Percentiles rank a stretch among this genome's conserved stretches.
Conservation (phyloP, 2,797 vertebrate genomes). For the Ctenopoma kingsleyae region DNA sequence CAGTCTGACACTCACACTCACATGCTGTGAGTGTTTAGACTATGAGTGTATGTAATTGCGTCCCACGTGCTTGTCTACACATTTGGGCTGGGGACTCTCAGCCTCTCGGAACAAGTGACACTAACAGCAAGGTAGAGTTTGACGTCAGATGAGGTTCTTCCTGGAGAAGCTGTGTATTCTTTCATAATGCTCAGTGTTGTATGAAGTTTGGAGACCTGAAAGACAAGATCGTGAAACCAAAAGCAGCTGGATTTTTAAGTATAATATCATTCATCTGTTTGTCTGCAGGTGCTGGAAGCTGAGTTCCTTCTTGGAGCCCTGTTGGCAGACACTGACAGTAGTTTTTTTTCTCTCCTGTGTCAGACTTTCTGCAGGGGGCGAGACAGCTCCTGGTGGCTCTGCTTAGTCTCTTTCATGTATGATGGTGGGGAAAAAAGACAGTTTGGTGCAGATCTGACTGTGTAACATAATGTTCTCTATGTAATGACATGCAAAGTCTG, state of each 20-base stretch:
- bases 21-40: not conserved
- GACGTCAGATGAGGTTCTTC: not conserved
- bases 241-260: slow-evolving; percentile 9
- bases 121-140: not conserved
- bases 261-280: slow-evolving; percentile 13
- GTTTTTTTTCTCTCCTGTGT: slow-evolving; percentile 38
- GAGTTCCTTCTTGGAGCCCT: slow-evolving; percentile 27
- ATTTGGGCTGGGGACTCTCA: not conserved
- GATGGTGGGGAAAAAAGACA: slow-evolving; percentile 40
- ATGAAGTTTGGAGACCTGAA: not conserved
- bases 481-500: slow-evolving; percentile 51
- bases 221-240: slow-evolving; percentile 14
- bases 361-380: slow-evolving; percentile 44
- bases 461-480: slow-evolving; percentile 23
- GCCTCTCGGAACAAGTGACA: not conserved
- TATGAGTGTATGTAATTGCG: not conserved
- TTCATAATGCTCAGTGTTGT: not conserved
- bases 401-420: slow-evolving; percentile 48
- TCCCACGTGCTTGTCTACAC: not conserved
- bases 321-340: slow-evolving; percentile 43
- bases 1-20: too few species aligned
- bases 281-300: slow-evolving; percentile 36
- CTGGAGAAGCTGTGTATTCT: not conserved
- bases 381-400: slow-evolving; percentile 59
- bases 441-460: slow-evolving; percentile 32